Conservation (phyloP, 2,888 invertebrate species). For the Thumatha senex region DNA sequence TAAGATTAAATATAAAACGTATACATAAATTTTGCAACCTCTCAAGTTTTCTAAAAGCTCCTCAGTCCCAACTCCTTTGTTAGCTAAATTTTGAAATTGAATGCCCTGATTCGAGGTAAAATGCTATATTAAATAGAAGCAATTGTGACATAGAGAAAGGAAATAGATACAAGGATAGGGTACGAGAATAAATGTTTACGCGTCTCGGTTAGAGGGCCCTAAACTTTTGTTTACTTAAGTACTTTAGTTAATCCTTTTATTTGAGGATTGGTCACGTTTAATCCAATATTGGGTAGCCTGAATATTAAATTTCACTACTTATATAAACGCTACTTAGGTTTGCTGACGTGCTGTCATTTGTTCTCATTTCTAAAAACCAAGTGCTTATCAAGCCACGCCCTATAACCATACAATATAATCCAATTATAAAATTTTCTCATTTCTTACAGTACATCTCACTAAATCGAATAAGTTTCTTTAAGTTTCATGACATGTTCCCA, state of each 20-base stretch:
- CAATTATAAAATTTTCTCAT: no score
- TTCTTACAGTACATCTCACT: no score
- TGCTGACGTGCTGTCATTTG: not conserved
- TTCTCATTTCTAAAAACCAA: no score
- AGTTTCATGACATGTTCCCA: no score
- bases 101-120: no score
- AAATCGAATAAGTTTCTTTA: no score
- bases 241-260: not conserved
- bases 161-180: not conserved
- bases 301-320: not conserved
- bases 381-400: no score
- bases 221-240: slow-evolving; percentile 3
- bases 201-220: not conserved
- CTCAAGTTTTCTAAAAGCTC: not conserved
- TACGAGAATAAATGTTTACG: not conserved
- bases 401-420: no score
- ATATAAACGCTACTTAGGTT: not conserved
- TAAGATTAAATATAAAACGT: no score
- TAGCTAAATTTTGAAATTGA: no score
- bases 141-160: not conserved
- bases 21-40: not conserved
- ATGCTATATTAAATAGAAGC: no score
- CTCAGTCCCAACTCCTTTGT: not conserved
- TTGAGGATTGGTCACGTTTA: slow-evolving; percentile 1
- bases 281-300: not conserved